Evolutionary conservation across 2,797 vertebrate genomes (phyloP), one percentile per base, ranked within the genome.

Genomic region (Morus bassanus): DNA sequence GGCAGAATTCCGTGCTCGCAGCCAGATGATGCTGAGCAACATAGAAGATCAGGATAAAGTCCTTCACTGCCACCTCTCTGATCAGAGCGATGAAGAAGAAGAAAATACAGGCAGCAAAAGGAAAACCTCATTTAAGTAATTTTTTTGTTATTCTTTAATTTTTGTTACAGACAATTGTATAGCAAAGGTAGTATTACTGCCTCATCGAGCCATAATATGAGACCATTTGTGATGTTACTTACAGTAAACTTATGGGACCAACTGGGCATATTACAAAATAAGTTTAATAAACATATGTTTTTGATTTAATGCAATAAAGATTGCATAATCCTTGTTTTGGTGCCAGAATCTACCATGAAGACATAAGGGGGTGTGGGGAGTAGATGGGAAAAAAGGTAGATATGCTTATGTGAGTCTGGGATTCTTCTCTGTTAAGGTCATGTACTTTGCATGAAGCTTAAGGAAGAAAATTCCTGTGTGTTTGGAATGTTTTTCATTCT

Each of bases 11-110:
- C 98, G 96, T 96, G 98, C 98, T 83, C 98, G 98, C 56, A 98
- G 98, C 80, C 98, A 98, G 59, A 98, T 99, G 95, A 97, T 98
- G 79, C 89, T 99, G 94, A 98, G 98, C 75, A 98, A 98, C 91
- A 97, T 99, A 87, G 99, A 99, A 96, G 98, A 98, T 91, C 98
- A 98, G 85, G 99, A 99, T 76, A 97, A 98, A 89, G 98, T 99
- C 50, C 98, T 98, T 95, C 98, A 98, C 89, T 98, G 86, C 93
- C 97, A 91, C 6, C 97, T 98, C 89, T 97, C 97, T 95, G 98
- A 98, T 95, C 95, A 97, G 51, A 97, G 98, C 46, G 98, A 98
- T 81, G 97, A 98, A 89, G 97, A 97, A 85, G 97, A 98, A 88
- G 92, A 96, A 50, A 67, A 96, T 43, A 79, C 92, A 63, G 93